Conservation (phyloP, 1,140 invertebrate species). For the Rhynchophorus ferrugineus region DNA sequence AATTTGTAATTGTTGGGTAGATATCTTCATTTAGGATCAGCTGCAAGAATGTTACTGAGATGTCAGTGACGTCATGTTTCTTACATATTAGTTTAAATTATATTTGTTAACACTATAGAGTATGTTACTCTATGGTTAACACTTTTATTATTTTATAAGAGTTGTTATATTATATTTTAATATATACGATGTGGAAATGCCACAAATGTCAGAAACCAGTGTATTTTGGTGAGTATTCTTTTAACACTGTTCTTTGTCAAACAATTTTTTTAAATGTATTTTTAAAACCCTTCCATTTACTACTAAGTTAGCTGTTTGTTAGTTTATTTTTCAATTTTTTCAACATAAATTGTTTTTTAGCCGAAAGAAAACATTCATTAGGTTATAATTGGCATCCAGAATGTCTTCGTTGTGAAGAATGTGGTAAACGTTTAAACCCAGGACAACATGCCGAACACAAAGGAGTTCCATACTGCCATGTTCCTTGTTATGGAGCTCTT, state of each 20-base stretch:
- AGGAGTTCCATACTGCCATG: slow-evolving; percentile 84
- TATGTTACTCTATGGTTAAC: too few relatives aligned
- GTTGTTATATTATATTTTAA: too few relatives aligned
- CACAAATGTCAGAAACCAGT: slow-evolving; percentile 81
- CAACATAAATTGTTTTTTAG: slow-evolving; percentile 45
- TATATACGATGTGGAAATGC: slow-evolving; percentile 73
- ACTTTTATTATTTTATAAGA: too few relatives aligned
- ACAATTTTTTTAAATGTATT: slow-evolving; percentile 7
- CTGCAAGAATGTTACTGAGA: too few relatives aligned
- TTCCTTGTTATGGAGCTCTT: slow-evolving; percentile 81
- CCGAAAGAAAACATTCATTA: slow-evolving; percentile 82
- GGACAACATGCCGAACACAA: slow-evolving; percentile 90
- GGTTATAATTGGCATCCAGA: slow-evolving; percentile 92
- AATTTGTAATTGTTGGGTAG: too few relatives aligned
- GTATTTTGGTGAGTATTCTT: slow-evolving; percentile 63
- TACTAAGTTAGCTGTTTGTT: background rate
- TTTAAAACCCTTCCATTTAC: background rate
- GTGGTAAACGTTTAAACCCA: slow-evolving; percentile 80
- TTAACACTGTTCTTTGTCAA: background rate
- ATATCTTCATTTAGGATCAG: too few relatives aligned
- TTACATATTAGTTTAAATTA: too few relatives aligned
- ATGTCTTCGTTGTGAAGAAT: slow-evolving; percentile 83
- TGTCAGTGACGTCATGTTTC: too few relatives aligned
- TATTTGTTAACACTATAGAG: too few relatives aligned
- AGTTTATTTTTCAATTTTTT: background rate